A percentile compares a stretch with the other conserved stretches of the same genome.
Evolutionary conservation across 53 echinoderm and acorn worm genomes (phyloP).

Genomic region (Holothuria leucospilota): DNA sequence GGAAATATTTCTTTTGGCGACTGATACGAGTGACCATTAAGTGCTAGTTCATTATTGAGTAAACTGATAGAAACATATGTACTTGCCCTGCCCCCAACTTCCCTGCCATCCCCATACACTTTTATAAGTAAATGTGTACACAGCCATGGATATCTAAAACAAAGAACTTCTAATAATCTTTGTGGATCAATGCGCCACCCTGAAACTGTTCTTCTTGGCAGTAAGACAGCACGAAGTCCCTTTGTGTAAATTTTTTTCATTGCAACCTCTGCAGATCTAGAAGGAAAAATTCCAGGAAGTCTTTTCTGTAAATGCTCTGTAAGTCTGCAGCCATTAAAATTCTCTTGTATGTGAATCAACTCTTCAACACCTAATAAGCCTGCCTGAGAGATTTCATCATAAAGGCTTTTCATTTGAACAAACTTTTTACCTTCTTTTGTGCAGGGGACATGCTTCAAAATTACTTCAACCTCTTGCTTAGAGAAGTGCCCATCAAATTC

Average conservation of each 20-base stretch:
- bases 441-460: no score
- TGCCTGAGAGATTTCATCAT: not conserved
- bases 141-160: not conserved
- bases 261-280: slow-evolving; percentile 9
- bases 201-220: not conserved
- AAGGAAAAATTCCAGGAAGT: not conserved
- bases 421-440: not conserved
- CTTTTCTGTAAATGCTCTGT: not conserved
- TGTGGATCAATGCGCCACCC: slow-evolving; percentile 15
- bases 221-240: not conserved
- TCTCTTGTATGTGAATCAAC: slow-evolving; percentile 9
- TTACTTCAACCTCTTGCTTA: not conserved
- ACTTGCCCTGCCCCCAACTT: slow-evolving; percentile 27
- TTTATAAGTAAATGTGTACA: not conserved
- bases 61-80: not conserved
- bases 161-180: slow-evolving; percentile 2
- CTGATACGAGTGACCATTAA: not conserved
- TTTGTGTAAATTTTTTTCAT: not conserved
- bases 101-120: slow-evolving; percentile 56
- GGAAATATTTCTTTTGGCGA: not conserved
- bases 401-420: not conserved
- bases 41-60: not conserved
- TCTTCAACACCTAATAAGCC: not conserved
- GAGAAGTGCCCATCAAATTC: no score
- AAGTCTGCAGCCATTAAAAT: slow-evolving; percentile 3